Percentiles rank a stretch among this genome's conserved stretches.
Evolutionary conservation across 2,797 vertebrate species (phyloP).

Genomic region (Peromyscus melanophrys): DNA sequence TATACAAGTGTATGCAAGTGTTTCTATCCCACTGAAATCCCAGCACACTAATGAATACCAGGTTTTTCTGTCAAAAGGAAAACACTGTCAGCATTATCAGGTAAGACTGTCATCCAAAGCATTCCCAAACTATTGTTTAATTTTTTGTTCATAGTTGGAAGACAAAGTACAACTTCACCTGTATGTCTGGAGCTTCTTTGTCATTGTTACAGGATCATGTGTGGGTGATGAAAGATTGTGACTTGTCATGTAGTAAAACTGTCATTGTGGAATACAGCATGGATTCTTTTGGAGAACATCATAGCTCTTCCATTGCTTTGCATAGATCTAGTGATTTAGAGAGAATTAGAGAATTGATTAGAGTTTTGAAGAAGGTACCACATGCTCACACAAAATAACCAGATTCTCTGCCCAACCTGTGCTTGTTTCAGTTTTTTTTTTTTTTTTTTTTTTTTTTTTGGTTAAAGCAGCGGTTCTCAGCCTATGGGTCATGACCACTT

Average conservation of each 20-base stretch:
- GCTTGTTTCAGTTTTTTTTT: slow-evolving; percentile 49
- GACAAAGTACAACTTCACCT: not conserved
- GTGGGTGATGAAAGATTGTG: not conserved
- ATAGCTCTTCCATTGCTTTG: not conserved
- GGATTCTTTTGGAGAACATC: not conserved
- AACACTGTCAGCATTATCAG: not conserved
- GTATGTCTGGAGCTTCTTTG: not conserved
- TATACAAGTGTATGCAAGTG: slow-evolving; percentile 46
- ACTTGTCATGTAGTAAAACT: slow-evolving; percentile 27
- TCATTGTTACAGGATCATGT: not conserved
- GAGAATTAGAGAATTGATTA: not conserved
- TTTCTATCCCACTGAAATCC: slow-evolving; percentile 46
- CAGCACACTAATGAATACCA: slow-evolving; percentile 37
- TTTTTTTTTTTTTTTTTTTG: no score
- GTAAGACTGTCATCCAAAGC: not conserved
- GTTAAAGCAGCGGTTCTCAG: not conserved
- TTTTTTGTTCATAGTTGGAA: slow-evolving; percentile 34
- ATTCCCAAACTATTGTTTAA: slow-evolving; percentile 53
- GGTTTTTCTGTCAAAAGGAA: slow-evolving; percentile 53
- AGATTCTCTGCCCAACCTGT: not conserved
- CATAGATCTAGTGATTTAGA: not conserved
- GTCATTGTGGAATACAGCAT: not conserved
- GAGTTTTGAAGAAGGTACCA: slow-evolving; percentile 3
- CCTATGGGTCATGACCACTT: not conserved
- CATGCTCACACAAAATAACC: not conserved